Conservation (phyloP, 2,797 vertebrate genomes). For the Acanthis flammea region DNA sequence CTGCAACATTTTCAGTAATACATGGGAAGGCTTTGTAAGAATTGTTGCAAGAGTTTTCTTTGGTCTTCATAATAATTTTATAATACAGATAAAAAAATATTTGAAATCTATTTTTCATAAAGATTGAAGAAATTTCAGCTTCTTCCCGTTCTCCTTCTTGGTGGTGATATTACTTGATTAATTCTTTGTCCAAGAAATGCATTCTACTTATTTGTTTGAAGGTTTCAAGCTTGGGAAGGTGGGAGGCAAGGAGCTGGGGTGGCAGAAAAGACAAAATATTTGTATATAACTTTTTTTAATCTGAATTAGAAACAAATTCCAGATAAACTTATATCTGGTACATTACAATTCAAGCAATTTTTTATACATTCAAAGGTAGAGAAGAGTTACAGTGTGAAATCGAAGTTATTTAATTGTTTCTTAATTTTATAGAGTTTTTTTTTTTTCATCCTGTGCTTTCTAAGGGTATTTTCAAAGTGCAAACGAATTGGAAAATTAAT, state of each 20-base stretch:
- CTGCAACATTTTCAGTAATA: not conserved
- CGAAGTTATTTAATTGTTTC: not conserved
- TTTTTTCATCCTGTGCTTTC: not conserved
- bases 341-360: not conserved
- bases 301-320: not conserved
- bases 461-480: not conserved
- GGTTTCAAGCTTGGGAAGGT: not conserved
- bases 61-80: not conserved
- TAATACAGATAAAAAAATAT: not conserved
- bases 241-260: rapidly evolving
- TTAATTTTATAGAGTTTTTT: not conserved
- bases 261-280: not conserved
- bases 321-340: not conserved
- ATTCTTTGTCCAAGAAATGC: not conserved
- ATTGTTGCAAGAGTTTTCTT: not conserved
- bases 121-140: not conserved
- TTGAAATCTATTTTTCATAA: not conserved
- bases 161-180: not conserved
- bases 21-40: rapidly evolving
- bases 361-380: not conserved
- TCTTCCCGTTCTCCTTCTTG: not conserved
- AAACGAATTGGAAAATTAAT: not conserved
- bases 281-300: not conserved
- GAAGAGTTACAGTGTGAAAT: not conserved
- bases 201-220: not conserved